Conservation (phyloP, 2,888 invertebrate species). For the Heliconius hortense region DNA sequence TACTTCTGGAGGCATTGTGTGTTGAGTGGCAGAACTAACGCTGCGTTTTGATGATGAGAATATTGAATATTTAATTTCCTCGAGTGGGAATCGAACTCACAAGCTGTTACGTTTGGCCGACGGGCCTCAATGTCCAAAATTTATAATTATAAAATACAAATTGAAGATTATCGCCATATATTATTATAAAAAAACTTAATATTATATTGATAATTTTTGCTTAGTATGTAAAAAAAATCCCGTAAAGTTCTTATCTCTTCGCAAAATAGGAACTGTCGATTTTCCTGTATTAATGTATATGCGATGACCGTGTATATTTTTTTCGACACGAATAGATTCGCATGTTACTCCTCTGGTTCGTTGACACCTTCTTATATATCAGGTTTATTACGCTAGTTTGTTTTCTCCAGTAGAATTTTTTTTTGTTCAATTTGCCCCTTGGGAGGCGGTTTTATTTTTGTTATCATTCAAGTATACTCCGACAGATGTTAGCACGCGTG, state of each 20-base stretch:
- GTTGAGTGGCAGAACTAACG: too few species aligned
- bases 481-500: conserved; percentile 62
- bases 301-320: conserved; percentile 2
- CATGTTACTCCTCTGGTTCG: conserved; percentile 36
- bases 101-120: too few species aligned
- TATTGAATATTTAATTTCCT: too few species aligned
- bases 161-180: not conserved
- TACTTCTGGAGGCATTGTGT: too few species aligned
- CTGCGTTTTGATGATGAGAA: too few species aligned
- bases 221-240: not conserved
- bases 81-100: too few species aligned
- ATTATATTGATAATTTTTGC: too few species aligned
- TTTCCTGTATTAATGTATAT: conserved; percentile 11
- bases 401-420: conserved; percentile 23
- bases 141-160: not conserved
- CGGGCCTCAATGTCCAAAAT: too few species aligned
- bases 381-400: conserved; percentile 5
- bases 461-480: conserved; percentile 70
- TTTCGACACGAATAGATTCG: conserved; percentile 21
- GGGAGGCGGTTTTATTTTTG: conserved; percentile 75
- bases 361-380: conserved; percentile 37
- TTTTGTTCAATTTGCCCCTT: conserved; percentile 61
- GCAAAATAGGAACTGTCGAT: not conserved
- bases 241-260: not conserved
- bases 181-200: not conserved